Conservation (phyloP, 1,140 invertebrate species). For the Drosophila sturtevanti region DNA sequence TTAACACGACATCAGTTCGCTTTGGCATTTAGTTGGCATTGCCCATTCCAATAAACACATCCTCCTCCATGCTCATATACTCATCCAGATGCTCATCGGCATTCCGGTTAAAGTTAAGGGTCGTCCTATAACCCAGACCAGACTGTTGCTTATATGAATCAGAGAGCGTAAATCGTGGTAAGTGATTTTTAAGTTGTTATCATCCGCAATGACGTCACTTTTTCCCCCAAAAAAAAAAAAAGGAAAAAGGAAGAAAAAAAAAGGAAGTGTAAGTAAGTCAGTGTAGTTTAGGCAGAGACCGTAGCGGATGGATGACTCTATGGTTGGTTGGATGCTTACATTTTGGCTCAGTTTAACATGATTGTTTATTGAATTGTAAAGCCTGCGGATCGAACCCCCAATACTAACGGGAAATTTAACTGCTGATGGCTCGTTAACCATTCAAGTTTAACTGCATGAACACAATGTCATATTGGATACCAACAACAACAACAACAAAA, state of each 20-base stretch:
- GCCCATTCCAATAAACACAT: conserved; percentile 20
- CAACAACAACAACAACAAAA: background rate
- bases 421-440: conserved; percentile 70
- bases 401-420: conserved; percentile 54
- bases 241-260: background rate
- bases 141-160: conserved; percentile 75
- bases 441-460: conserved; percentile 72
- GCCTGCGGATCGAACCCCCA: conserved; percentile 24
- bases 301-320: conserved; percentile 46
- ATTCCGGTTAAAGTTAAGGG: conserved; percentile 27
- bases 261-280: background rate
- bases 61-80: conserved; percentile 4
- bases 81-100: conserved; percentile 1
- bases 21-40: conserved; percentile 45
- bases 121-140: conserved; percentile 25
- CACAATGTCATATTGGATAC: conserved; percentile 54
- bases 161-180: conserved; percentile 76
- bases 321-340: conserved; percentile 51
- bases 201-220: conserved; percentile 64
- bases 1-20: conserved; percentile 57
- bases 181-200: conserved; percentile 79
- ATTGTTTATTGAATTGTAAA: conserved; percentile 81
- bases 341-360: conserved; percentile 71
- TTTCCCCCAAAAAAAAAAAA: conserved; percentile 28
- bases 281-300: conserved; percentile 2